phyloP scores from a whole-genome alignment of 2,888 invertebrate genomes.

The Plutella xylostella region DNA sequence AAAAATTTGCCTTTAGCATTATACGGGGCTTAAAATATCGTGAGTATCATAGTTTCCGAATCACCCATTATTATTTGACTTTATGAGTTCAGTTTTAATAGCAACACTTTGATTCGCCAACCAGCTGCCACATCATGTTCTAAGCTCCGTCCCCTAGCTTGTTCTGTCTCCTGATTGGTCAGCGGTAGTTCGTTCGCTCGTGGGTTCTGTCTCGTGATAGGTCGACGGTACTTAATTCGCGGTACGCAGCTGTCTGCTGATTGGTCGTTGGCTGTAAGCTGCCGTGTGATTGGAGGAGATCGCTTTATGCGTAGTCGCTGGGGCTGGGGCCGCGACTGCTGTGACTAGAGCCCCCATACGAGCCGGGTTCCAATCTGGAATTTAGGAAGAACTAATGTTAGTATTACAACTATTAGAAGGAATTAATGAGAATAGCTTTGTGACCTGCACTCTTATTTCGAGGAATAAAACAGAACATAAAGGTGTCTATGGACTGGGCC shows the following conservation, averaged over 20 bases:
- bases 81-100: too few relatives aligned
- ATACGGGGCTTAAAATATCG: too few relatives aligned
- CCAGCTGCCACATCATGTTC: not conserved
- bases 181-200: not conserved
- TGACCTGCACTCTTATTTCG: too few relatives aligned
- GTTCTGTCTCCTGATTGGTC: not conserved
- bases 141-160: not conserved
- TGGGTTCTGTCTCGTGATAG: not conserved
- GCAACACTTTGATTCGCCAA: too few relatives aligned
- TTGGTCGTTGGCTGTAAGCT: not conserved
- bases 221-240: not conserved
- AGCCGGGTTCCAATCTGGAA: not conserved
- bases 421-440: too few relatives aligned
- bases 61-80: too few relatives aligned
- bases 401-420: too few relatives aligned
- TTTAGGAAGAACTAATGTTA: too few relatives aligned
- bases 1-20: too few relatives aligned
- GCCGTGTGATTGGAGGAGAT: not conserved
- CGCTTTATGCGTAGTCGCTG: not conserved
- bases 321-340: not conserved
- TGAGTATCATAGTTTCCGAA: too few relatives aligned
- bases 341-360: not conserved
- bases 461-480: too few relatives aligned
- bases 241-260: not conserved
- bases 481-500: too few relatives aligned